Base-by-base conservation (phyloP, 2,113 vertebrate genomes). In the Nannobrachium achirus region DNA sequence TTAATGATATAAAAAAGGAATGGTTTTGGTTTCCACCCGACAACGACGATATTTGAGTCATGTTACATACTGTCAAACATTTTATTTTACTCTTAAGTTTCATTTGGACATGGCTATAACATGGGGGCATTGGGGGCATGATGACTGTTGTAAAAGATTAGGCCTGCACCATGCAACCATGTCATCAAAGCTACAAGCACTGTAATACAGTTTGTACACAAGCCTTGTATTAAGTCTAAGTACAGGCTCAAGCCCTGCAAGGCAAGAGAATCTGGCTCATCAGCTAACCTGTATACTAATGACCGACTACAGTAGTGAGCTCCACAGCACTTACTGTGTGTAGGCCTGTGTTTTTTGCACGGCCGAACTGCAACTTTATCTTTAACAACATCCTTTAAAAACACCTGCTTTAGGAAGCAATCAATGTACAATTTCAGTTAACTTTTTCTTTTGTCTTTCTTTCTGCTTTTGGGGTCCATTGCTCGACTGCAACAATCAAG, bases 361-460 rank as follows among this genome's bases (percentile, higher is more conserved):
- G 46, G 46, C 56, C n/a, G 60, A 46, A 44, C 50, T 44, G 59
- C 65, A 70, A 60, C 44, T 15, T 4, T 15, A 11, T 9, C 67
- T 80, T 78, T 70, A 82, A 76, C 75, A 69, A 76, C 83, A 76
- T 82, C 75, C 64, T 57, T 61, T 40, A 2, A 9, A 18, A 73
- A 78, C 80, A 83, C 62, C 78, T 86, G 70, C 78, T 79, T 66
- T 76, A 60, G 38, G 3, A 0, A n/a, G 15, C 10, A 63, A 76
- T 1, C 52, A 0, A 50, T 6, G 8, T 20, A 63, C 42, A 20
- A 50, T 3, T 14, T 0, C n/a, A 16, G 66, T 1, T n/a, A 64
- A 52, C 55, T 39, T 53, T n/a, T 67, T n/a, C 42, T 10, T 44
- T 44, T 11, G 0, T 44, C 6, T 10, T 44, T 44, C 11, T 44